Evolutionary conservation across 2,797 vertebrate genomes (phyloP).

Genomic region (Diceros bicornis): DNA sequence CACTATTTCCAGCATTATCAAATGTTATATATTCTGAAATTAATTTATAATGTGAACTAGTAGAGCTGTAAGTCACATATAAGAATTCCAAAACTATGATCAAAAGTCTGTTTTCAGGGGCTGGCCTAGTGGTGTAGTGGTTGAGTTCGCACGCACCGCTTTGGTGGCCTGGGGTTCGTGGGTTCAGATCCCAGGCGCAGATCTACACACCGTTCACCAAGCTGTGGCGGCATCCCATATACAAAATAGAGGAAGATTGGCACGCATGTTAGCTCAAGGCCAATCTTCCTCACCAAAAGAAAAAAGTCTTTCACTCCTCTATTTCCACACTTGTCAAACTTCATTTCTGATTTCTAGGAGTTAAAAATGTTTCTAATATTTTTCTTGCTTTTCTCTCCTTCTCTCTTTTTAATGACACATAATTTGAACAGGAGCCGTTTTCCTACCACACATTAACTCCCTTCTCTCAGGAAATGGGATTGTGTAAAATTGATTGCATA

Average conservation of each 20-base stretch:
- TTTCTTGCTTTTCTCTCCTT: background rate
- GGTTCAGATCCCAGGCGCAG: too few species aligned
- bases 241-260: too few species aligned
- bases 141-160: too few species aligned
- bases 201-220: too few species aligned
- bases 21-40: background rate
- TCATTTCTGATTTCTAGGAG: background rate
- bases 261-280: too few species aligned
- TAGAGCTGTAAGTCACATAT: background rate
- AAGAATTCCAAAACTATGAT: background rate
- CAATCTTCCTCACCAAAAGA: too few species aligned
- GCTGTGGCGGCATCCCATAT: too few species aligned
- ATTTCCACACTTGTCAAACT: background rate
- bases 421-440: constrained; percentile 33
- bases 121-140: too few species aligned
- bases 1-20: background rate
- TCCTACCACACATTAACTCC: background rate
- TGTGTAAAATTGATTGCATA: background rate
- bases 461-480: background rate
- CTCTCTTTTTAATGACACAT: background rate
- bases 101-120: background rate
- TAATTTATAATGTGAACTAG: background rate
- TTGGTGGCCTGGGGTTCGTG: too few species aligned
- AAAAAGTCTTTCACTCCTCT: background rate
- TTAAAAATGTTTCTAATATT: background rate